A percentile compares a stretch with the other conserved stretches of the same genome.
These are phyloP conservation scores for Ifrita kowaldi DNA, from an alignment of 2,113 vertebrate species.

Conservation along the genomic window DNA sequence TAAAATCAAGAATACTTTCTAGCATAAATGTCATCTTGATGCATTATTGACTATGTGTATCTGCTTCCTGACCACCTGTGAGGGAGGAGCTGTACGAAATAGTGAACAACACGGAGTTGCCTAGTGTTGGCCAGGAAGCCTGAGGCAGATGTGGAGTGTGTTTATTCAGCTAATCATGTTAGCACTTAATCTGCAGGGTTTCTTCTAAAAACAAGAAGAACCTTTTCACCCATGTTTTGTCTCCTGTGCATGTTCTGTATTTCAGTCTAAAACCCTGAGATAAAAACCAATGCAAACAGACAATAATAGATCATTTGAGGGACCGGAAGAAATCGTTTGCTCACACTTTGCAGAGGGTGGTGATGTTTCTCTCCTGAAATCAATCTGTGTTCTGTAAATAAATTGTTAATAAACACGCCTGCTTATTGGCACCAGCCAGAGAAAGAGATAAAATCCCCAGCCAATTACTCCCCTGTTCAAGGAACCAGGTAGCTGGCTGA, in stretches of 20 bases:
- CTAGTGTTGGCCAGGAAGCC: background rate
- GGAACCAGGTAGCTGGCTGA: conserved; percentile 29
- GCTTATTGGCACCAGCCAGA: conserved; percentile 52
- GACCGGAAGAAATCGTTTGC: conserved; percentile 27
- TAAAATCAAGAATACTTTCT: background rate
- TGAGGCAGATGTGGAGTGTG: background rate
- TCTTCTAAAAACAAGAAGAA: background rate
- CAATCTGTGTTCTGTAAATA: conserved; percentile 70
- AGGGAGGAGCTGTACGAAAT: background rate
- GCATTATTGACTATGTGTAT: background rate
- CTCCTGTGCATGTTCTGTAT: background rate
- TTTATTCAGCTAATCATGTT: background rate
- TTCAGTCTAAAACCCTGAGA: background rate
- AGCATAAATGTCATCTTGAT: background rate
- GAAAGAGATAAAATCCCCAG: conserved; percentile 61
- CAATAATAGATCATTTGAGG: background rate
- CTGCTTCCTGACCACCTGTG: background rate
- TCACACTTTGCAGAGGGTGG: background rate
- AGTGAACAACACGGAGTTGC: background rate
- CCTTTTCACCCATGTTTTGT: background rate
- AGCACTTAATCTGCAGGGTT: background rate
- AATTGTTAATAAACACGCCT: conserved; percentile 67
- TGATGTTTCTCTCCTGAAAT: conserved; percentile 42
- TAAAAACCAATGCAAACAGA: background rate
- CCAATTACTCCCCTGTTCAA: conserved; percentile 41